These are phyloP conservation scores for Sarcophaga bullata DNA, from an alignment of 1,140 invertebrate species.

Conservation along the genomic window DNA sequence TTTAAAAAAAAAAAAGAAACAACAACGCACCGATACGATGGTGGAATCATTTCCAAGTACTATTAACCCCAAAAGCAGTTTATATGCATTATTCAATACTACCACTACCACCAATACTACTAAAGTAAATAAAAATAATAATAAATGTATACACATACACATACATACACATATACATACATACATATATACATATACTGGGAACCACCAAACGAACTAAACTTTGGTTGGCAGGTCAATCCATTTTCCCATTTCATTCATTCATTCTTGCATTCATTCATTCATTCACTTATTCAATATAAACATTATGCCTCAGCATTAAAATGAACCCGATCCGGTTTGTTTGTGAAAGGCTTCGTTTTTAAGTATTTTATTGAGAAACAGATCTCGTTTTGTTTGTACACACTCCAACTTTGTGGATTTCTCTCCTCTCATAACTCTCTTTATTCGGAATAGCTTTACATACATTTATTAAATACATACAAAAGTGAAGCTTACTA, in stretches of 20 bases:
- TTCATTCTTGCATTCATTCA: not conserved
- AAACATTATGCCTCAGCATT: not conserved
- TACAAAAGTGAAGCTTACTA: too few species aligned
- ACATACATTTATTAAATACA: too few species aligned
- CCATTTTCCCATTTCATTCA: too few species aligned
- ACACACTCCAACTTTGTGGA: not conserved
- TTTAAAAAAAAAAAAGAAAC: too few species aligned
- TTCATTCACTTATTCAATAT: not conserved
- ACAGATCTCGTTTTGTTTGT: not conserved
- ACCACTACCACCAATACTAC: not conserved
- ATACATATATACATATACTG: not conserved
- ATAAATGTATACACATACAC: not conserved
- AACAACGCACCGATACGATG: not conserved
- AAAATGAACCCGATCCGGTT: not conserved
- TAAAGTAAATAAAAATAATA: not conserved
- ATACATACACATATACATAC: not conserved
- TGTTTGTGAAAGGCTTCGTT: too few species aligned
- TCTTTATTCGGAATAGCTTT: too few species aligned
- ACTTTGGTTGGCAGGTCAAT: too few species aligned
- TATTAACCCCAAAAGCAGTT: slow-evolving; percentile 24
- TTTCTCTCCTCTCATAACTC: not conserved
- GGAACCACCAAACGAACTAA: not conserved
- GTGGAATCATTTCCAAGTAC: slow-evolving; percentile 18
- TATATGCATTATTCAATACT: slow-evolving; percentile 12
- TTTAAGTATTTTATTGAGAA: not conserved